Evolutionary conservation across 2,888 invertebrate genomes (phyloP), one percentile per base, ranked within the genome.

Genomic region (Tromatobia lineatoria): DNA sequence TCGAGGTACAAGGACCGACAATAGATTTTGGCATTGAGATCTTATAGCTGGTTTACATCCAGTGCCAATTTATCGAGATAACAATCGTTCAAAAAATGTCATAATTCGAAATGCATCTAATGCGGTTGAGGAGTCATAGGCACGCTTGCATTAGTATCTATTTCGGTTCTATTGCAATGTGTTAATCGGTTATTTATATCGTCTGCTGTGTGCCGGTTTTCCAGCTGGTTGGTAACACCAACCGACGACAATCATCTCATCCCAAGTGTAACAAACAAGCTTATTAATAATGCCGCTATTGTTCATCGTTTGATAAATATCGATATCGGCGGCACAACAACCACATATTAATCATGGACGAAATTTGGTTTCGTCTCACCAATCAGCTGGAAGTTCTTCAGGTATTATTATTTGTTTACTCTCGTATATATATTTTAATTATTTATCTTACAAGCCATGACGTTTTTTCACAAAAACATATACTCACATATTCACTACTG

Each of bases 181-280:
- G 91, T 92, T 92, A 91, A 92, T 90, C 90, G 88, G 90, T 92
- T 93, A 93, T 93, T 93, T 93, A 91, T 93, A 93, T 88, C 91
- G 85, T 69, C 80, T 52, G 42, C 85, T 83, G 85, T 85, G 89
- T 89, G 86, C 89, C 87, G 89, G 88, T 90, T 90, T 89, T 91
- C 88, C 89, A 88, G 88, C 85, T 88, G 85, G 73, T 80, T 64
- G 74, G 69, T 23, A 50, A 64, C 86, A 74, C 11, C 67, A 87
- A 80, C 75, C 67, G 57, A 59, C 67, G 57, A 59, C 52, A 23
- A 74, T 25, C 70, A 38, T 34, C 45, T 66, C 54, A 57, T 54
- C n/a, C 70, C 73, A 83, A 71, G 42, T 77, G 71, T 29, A 18
- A 57, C 25, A 47, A 52, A 80, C 78, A 61, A 42, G 2, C 3